Evolutionary conservation across 2,797 vertebrate genomes (phyloP).

Genomic region (Schizopygopsis pylzovi): DNA sequence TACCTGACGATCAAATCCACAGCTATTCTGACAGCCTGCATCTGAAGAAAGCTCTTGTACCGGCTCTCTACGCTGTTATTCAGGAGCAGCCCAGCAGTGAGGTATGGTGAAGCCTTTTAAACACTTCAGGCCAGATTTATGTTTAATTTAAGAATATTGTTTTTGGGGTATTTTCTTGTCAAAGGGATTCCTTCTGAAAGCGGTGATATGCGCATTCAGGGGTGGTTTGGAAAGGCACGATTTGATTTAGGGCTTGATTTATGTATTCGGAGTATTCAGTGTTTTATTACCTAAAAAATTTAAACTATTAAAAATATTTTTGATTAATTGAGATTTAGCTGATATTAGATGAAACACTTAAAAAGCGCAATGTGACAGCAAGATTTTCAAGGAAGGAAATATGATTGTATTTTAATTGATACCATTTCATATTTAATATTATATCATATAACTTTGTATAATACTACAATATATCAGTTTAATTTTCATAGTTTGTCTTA

Average conservation of each 20-base stretch:
- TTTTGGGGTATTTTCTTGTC: neutral
- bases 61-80: conserved; percentile 95
- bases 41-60: conserved; percentile 91
- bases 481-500: neutral
- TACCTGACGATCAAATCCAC: conserved; percentile 93
- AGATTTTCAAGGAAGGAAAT: neutral
- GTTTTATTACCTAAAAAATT: neutral
- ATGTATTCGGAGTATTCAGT: neutral
- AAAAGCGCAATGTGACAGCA: neutral
- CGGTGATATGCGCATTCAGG: neutral
- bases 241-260: neutral
- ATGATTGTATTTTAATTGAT: neutral
- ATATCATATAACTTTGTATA: neutral
- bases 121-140: neutral
- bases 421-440: neutral
- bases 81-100: conserved; percentile 92
- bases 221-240: neutral
- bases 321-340: neutral
- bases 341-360: neutral
- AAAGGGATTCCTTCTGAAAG: neutral
- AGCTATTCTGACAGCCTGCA: conserved; percentile 93
- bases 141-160: neutral
- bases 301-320: neutral
- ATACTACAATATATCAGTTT: neutral
- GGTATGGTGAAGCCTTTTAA: conserved; percentile 72